A percentile compares a stretch with the other conserved stretches of the same genome.
phyloP scores from a whole-genome alignment of 1,140 invertebrate genomes.

The Bombus turneri region DNA sequence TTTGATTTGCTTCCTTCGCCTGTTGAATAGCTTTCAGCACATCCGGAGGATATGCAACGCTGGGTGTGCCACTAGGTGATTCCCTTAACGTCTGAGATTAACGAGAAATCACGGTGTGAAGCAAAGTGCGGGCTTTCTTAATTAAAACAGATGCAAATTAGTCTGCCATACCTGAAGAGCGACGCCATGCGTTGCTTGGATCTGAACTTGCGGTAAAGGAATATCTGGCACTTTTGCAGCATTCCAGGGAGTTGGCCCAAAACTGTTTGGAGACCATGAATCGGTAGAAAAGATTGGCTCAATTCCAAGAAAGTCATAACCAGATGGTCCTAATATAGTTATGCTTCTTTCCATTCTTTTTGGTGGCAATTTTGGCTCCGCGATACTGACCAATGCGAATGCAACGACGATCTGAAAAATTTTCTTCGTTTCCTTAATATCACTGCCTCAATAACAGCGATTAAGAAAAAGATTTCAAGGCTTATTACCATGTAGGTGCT shows the following conservation, averaged over 20 bases:
- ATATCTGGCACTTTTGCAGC: constrained; percentile 67
- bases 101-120: constrained; percentile 5
- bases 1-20: constrained; percentile 80
- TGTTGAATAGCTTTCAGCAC: constrained; percentile 76
- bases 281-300: constrained; percentile 62
- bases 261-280: constrained; percentile 67
- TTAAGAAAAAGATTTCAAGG: not conserved
- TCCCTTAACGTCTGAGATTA: constrained; percentile 71
- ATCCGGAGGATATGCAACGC: constrained; percentile 78
- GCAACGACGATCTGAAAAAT: constrained; percentile 63
- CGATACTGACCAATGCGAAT: constrained; percentile 56
- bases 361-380: constrained; percentile 45
- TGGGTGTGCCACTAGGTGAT: constrained; percentile 71
- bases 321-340: constrained; percentile 68
- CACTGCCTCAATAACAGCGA: no score
- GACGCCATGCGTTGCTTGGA: constrained; percentile 78
- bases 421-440: no score
- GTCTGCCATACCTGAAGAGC: constrained; percentile 75
- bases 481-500: constrained; percentile 66
- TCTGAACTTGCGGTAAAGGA: constrained; percentile 76
- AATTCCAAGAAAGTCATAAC: constrained; percentile 74
- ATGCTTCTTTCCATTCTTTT: constrained; percentile 78
- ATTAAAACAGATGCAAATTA: not conserved
- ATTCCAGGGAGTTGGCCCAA: constrained; percentile 68
- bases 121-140: not conserved